Conservation (phyloP, 2,797 vertebrate genomes). For the Ceryle rudis region DNA sequence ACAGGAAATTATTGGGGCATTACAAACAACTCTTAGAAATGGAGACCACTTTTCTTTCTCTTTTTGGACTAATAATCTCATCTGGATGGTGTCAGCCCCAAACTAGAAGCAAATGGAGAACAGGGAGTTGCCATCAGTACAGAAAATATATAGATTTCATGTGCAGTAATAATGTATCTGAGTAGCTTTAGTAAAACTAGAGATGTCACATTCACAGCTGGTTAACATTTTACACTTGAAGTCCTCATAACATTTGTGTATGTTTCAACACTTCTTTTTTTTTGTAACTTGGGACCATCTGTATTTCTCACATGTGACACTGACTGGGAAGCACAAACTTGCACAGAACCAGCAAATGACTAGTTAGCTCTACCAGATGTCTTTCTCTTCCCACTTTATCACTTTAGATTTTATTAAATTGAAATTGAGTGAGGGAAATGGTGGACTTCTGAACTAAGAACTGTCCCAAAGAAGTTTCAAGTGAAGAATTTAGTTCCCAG, state of each 20-base stretch:
- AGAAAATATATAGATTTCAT: conserved; percentile 28
- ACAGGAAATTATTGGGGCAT: conserved; percentile 69
- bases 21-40: conserved; percentile 34
- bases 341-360: conserved; percentile 58
- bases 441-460: conserved; percentile 37
- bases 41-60: neutral
- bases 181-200: conserved; percentile 50
- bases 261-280: conserved; percentile 56
- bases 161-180: conserved; percentile 12
- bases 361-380: conserved; percentile 64
- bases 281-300: conserved; percentile 35
- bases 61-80: neutral
- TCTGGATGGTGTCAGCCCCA: neutral
- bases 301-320: conserved; percentile 55
- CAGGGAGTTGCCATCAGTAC: conserved; percentile 1
- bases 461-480: conserved; percentile 21
- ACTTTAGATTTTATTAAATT: conserved; percentile 34
- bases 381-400: conserved; percentile 52
- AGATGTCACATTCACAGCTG: conserved; percentile 54
- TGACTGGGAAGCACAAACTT: conserved; percentile 60
- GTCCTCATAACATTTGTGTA: conserved; percentile 50
- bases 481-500: conserved; percentile 4
- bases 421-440: conserved; percentile 24
- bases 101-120: conserved; percentile 25
- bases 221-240: conserved; percentile 56